Base-by-base conservation (phyloP, 2,888 invertebrate species). In the Lamellibrachia satsuma region DNA sequence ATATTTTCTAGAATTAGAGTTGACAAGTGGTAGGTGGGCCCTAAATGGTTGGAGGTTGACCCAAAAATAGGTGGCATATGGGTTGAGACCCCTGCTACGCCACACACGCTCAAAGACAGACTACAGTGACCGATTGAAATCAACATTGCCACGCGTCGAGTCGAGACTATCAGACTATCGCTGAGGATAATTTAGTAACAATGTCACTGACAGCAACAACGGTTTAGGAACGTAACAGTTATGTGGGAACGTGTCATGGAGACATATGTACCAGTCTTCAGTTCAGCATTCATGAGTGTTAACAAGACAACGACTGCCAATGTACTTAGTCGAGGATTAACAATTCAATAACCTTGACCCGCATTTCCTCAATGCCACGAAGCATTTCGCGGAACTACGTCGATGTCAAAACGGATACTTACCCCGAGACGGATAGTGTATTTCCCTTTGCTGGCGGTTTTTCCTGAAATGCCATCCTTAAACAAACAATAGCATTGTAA, bases 381-480 rank as follows among this genome's bases (percentile, higher is more conserved):
- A 75, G 75, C 75, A 75, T 75, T 75, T 75, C 75, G 75, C 75
- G 75, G 75, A 75, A 75, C 75, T 75, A 75, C 22, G 75, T n/a
- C 75, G 75, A 75, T 75, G n/a, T 75, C 75, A 75, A 75, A 75
- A 75, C 75, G 75, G 22, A n/a, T 75, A 75, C 75, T 75, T n/a
- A 75, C 75, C 75, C 75, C 75, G 22, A 75, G 1, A 15, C 75
- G 22, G 75, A 75, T 75, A 22, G 75, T 75, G 75, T 75, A 75
- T 75, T 75, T 75, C 75, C 22, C 75, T 75, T 75, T 75, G 22
- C 75, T 75, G 75, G 15, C 75, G 15, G 15, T 11, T 75, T 75
- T 15, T 75, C 75, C 75, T 75, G 7, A 75, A 75, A 75, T 15
- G 6, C 75, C 22, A n/a, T 75, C 75, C 75, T n/a, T 75, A n/a